Evolutionary conservation across 2,888 invertebrate species (phyloP).

Genomic region (Tetragonisca angustula): DNA sequence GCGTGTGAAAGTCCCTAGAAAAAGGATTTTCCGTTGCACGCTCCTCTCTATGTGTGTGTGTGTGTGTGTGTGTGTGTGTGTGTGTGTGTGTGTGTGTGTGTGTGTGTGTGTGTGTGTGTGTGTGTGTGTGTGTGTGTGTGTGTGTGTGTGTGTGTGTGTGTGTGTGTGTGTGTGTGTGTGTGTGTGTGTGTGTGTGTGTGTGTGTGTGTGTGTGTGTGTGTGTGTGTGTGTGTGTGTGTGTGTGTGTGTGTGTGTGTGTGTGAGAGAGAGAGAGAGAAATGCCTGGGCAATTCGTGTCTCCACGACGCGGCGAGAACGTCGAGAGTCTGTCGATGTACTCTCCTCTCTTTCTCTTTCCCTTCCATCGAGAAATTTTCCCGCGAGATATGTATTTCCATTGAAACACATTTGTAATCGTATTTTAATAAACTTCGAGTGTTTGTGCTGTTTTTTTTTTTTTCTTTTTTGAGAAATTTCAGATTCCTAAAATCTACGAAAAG

Average conservation of each 20-base stretch:
- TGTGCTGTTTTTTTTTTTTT: too few species aligned
- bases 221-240: neutral
- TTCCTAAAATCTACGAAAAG: too few species aligned
- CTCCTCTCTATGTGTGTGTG: neutral
- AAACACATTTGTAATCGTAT: too few species aligned
- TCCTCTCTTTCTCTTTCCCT: neutral
- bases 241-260: neutral
- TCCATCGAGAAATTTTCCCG: neutral
- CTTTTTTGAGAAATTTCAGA: too few species aligned
- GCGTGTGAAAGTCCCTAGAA: conserved; percentile 37
- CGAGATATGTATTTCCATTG: neutral
- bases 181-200: neutral
- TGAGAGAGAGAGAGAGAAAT: too few species aligned
- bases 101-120: too few species aligned
- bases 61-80: neutral
- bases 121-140: neutral
- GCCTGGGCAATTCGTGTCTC: neutral
- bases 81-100: neutral
- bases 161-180: neutral
- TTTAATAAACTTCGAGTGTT: too few species aligned
- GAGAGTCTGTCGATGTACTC: conserved; percentile 4
- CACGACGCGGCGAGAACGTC: neutral
- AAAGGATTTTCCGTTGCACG: conserved; percentile 20
- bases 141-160: neutral
- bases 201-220: too few species aligned